Evolutionary conservation across 2,888 invertebrate genomes (phyloP).

Genomic region (Trachelus stipa): DNA sequence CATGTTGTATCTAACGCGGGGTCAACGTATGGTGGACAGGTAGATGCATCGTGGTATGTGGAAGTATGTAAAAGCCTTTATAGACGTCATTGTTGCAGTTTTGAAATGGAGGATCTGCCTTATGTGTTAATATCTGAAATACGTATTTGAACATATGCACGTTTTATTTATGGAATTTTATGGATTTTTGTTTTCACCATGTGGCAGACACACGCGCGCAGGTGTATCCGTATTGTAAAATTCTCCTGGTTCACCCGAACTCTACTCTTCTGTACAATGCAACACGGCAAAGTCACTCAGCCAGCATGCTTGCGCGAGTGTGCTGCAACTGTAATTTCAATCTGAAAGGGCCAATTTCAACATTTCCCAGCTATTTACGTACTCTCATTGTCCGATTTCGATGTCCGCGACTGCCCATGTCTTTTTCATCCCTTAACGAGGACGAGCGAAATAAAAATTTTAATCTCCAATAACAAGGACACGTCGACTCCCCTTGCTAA

Average conservation of each 20-base stretch:
- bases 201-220: slow-evolving; percentile 41
- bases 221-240: neutral
- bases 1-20: neutral
- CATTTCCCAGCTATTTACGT: slow-evolving; percentile 27
- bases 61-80: neutral
- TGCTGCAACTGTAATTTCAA: slow-evolving; percentile 59
- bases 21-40: neutral
- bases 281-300: neutral
- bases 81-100: neutral
- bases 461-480: slow-evolving; percentile 15
- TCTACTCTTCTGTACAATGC: neutral
- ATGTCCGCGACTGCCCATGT: slow-evolving; percentile 27
- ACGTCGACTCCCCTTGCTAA: neutral
- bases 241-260: neutral
- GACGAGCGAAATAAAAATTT: slow-evolving; percentile 9
- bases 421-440: slow-evolving; percentile 16
- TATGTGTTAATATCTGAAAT: slow-evolving; percentile 60
- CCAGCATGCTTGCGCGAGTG: neutral
- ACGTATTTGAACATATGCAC: slow-evolving; percentile 62
- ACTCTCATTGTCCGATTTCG: slow-evolving; percentile 23
- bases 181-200: slow-evolving; percentile 61
- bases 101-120: slow-evolving; percentile 55
- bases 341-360: slow-evolving; percentile 60
- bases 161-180: slow-evolving; percentile 66
- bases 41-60: neutral